Base-by-base conservation (phyloP, 2,888 invertebrate species). In the Rotaria magnacalcarata region DNA sequence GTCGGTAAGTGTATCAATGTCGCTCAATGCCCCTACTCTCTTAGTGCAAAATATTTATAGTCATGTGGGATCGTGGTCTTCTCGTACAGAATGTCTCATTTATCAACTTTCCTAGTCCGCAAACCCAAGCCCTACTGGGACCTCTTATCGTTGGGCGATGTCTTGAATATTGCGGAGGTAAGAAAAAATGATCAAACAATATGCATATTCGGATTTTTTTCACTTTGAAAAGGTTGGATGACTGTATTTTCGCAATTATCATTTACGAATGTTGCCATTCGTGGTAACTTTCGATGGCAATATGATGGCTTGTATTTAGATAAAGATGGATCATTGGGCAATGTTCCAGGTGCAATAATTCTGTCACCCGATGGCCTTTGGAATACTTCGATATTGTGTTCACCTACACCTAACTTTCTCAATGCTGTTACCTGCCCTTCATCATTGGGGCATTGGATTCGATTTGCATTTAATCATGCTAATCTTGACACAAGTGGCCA, bases 391-490 rank as follows among this genome's bases (percentile, higher is more conserved):
- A 19, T 74, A 34, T 84, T 85, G 21, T 89, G 89, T 85, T 80
- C 80, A 43, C 11, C 80, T 21, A 86, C 84, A 24, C 34, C 85
- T 0, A 74, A 84, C 8, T 88, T 87, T 74, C 41, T 85, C 84
- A 85, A 58, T 75, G 85, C 50, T 41, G 54, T 60, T 27, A 58
- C 52, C 19, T 88, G 21, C 85, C 87, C 14, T 88, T 87, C 1
- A 88, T 88, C 84, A 87, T 89, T 24, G 89, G 90, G 87, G 87
- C 88, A 43, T 86, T 88, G 41, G 85, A 87, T 34, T 87, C 87
- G 90, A 87, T 89, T 89, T 87, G 87, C 90, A 7, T 90, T 89
- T 87, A 90, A 90, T 86, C 86, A 89, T 10, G 84, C 87, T 56
- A 58, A 84, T 14, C 84, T 84, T 3, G 74, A 19, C 24, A 50